phyloP scores from a whole-genome alignment of 1,140 invertebrate genomes.

The Brachionus rotundiformis region DNA sequence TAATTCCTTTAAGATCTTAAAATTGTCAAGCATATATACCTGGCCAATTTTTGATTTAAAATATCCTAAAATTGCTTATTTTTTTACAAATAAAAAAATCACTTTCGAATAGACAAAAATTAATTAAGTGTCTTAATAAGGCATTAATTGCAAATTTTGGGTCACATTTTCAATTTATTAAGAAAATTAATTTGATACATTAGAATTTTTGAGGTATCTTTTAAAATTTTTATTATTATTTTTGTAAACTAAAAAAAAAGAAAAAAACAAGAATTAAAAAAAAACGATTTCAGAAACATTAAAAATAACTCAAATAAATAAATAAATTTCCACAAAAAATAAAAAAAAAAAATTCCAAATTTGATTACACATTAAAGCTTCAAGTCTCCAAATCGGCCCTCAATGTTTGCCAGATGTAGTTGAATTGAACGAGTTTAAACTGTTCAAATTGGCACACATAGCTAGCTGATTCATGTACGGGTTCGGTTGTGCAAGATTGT shows the following conservation, averaged over 20 bases:
- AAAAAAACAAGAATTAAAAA: background rate
- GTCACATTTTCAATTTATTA: background rate
- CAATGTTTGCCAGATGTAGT: slow-evolving; percentile 34
- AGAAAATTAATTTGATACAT: background rate
- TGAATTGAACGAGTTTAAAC: background rate
- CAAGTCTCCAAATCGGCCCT: background rate
- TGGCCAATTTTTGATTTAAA: background rate
- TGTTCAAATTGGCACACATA: slow-evolving; percentile 22
- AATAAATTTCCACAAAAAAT: slow-evolving; percentile 32
- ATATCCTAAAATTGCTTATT: no score
- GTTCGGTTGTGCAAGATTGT: background rate
- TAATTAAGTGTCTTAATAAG: background rate
- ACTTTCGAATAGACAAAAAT: background rate
- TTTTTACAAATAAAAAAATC: no score
- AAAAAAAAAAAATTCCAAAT: background rate
- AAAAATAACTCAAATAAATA: slow-evolving; percentile 29
- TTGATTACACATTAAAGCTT: slow-evolving; percentile 17
- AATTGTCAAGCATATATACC: no score
- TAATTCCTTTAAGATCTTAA: background rate
- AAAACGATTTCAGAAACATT: background rate
- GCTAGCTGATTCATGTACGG: slow-evolving; percentile 40
- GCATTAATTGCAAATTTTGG: slow-evolving; percentile 3
- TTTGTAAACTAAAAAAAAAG: slow-evolving; percentile 28
- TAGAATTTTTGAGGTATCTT: background rate
- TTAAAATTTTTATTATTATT: slow-evolving; percentile 47